Base-by-base conservation (phyloP, 2,113 vertebrate genomes). In the Heterocephalus glaber region DNA sequence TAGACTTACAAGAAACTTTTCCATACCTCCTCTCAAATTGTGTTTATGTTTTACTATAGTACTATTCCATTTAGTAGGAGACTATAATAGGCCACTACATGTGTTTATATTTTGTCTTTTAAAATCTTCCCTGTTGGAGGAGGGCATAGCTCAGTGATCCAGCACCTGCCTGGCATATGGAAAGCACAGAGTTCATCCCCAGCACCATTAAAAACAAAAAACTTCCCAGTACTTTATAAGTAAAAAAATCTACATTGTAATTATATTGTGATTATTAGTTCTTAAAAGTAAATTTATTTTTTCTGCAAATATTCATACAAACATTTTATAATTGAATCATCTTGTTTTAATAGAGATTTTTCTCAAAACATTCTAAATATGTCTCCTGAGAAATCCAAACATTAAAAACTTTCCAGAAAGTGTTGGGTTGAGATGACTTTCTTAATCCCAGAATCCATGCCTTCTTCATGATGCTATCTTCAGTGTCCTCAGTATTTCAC, bases 271-370 rank as follows among this genome's bases (percentile, higher is more conserved):
- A 79, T 22, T 61, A 1, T 49, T 72, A 83, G 24, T 24, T 8
- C 61, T 86, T 52, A 58, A 93, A 82, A 83, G 13, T 63, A 54
- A 56, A 77, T 61, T 93, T 90, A 20, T 6, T 33, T 79, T 92
- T 66, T 85, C 44, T 94, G 26, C 74, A 92, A 79, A 44, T 82
- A 72, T 14, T 24, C 12, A 47, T 88, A 24, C 4, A 85, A n/a
- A 56, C 8, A 52, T 92, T 86, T 87, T 66, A 68, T 66, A 92
- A 63, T 33, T 80, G 2, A 90, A 70, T 82, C 9, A n/a, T 1
- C 89, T 84, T 70, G 49, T 47, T 95, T 60, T 92, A 91, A 58
- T 30, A 3, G 24, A n/a, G 20, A 6, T 52, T 96, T 76, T 63
- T 11, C 56, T 92, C 58, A 70, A 14, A 86, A 20, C 2, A 82